Base-by-base conservation (phyloP, 2,888 invertebrate genomes). In the Charanyca ferruginea region DNA sequence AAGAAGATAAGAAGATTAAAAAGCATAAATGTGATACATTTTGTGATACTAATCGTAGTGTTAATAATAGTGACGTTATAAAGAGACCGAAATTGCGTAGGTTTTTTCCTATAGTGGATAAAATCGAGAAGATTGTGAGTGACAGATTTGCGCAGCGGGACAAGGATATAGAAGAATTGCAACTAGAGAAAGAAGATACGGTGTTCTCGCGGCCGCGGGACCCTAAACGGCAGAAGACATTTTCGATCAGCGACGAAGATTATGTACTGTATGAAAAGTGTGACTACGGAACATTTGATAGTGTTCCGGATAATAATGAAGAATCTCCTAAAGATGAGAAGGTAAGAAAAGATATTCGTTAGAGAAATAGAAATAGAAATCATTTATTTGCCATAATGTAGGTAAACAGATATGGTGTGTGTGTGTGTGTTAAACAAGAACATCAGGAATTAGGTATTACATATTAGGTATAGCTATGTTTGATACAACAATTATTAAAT, bases 11-110 rank as follows among this genome's bases (percentile, higher is more conserved):
- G 67, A 84, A 88, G 82, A 83, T 90, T 72, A 93, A 94, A 81
- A 95, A 95, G 92, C 93, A 89, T 83, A 95, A 95, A 93, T 95
- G 95, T 95, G 95, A 95, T 95, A 95, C 65, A 51, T 45, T 65
- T 69, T 82, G 82, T 82, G 82, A 90, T 89, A 83, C 85, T 82
- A 77, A 75, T 85, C 85, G 77, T 88, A 86, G 81, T 89, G 83
- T 90, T 76, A 76, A 67, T 83, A 86, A 81, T 83, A 85, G 80
- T 64, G 89, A 86, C 84, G 68, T 90, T 88, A 88, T 96, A 38
- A 94, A 92, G 66, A 86, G 95, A 85, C 95, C 96, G 41, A 95
- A 94, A 69, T 79, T 95, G 77, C 87, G 92, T 38, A 87, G 94
- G 25, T 85, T 89, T 42, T 89, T 91, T 9, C 94, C 94, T 0